These are phyloP conservation scores for Donacobius atricapilla DNA, from an alignment of 2,113 vertebrate genomes.

Conservation along the genomic window DNA sequence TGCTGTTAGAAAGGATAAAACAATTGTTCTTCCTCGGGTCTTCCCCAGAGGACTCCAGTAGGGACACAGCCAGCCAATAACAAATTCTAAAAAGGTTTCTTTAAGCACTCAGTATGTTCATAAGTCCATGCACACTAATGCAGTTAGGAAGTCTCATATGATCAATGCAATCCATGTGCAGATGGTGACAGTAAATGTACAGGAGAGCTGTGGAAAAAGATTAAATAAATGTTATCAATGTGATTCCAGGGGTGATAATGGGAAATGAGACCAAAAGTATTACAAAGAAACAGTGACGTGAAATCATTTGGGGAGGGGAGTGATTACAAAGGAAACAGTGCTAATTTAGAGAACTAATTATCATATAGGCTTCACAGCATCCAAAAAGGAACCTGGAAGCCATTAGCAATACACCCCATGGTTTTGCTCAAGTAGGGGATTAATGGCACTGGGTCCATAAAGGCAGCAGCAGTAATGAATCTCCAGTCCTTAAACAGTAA, in stretches of 20 bases:
- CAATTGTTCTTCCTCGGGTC: slow-evolving; percentile 12
- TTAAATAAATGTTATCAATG: slow-evolving; percentile 32
- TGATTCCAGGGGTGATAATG: slow-evolving; percentile 43
- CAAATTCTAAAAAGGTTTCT: neutral
- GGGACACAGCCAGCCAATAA: slow-evolving; percentile 13
- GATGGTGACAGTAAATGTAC: neutral
- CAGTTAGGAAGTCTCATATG: neutral
- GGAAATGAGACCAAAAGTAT: slow-evolving; percentile 46
- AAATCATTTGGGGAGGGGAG: slow-evolving; percentile 47
- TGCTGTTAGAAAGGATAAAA: slow-evolving; percentile 19
- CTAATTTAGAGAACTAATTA: slow-evolving; percentile 73
- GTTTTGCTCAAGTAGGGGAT: slow-evolving; percentile 53
- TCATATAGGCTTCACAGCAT: slow-evolving; percentile 55
- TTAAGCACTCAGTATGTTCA: neutral
- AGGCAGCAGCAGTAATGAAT: slow-evolving; percentile 38
- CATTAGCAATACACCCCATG: slow-evolving; percentile 52
- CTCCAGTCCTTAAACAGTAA: slow-evolving; percentile 22
- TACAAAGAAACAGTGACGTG: neutral
- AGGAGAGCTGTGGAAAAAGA: neutral
- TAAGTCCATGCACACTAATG: neutral
- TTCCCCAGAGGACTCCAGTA: slow-evolving; percentile 14
- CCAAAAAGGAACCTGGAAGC: slow-evolving; percentile 57
- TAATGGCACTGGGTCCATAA: slow-evolving; percentile 21
- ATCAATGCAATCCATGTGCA: neutral
- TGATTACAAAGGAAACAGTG: slow-evolving; percentile 54